phyloP scores from a whole-genome alignment of 2,888 invertebrate genomes.

The Prosopocoilus inquinatus region DNA sequence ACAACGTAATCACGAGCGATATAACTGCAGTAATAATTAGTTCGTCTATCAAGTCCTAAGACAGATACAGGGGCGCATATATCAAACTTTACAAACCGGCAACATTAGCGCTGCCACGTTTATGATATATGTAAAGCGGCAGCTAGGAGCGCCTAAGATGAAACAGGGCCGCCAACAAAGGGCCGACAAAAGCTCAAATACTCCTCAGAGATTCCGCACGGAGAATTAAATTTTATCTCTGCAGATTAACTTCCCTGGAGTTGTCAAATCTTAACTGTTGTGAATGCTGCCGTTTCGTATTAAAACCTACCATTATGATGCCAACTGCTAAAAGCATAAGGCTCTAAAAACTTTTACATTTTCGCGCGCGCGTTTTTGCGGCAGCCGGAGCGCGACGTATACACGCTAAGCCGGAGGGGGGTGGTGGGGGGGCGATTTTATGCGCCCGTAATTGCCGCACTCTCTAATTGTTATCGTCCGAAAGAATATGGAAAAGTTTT shows the following conservation, averaged over 20 bases:
- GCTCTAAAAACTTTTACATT: slow-evolving; percentile 12
- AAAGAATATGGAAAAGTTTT: neutral
- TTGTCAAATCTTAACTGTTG: slow-evolving; percentile 33
- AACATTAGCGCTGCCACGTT: slow-evolving; percentile 5
- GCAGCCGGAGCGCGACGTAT: neutral
- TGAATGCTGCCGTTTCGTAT: slow-evolving; percentile 5
- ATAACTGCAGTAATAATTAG: slow-evolving; percentile 23
- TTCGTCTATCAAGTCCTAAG: slow-evolving; percentile 30
- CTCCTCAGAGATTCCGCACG: slow-evolving; percentile 26
- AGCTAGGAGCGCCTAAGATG: slow-evolving; percentile 26
- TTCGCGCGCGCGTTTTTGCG: slow-evolving; percentile 5
- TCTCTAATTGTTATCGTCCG: neutral
- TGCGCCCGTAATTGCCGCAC: slow-evolving; percentile 1
- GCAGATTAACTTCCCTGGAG: slow-evolving; percentile 31
- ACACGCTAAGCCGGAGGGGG: no score
- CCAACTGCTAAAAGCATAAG: slow-evolving; percentile 12
- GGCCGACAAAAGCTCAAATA: slow-evolving; percentile 31
- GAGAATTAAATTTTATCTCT: slow-evolving; percentile 35
- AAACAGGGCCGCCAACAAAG: slow-evolving; percentile 29
- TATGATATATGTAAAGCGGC: slow-evolving; percentile 15
- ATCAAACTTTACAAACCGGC: slow-evolving; percentile 32
- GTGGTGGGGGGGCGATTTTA: neutral
- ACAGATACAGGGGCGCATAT: slow-evolving; percentile 31
- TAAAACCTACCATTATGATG: neutral
- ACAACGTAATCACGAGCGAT: neutral